A percentile compares a stretch with the other conserved stretches of the same genome.
phyloP scores from a whole-genome alignment of 2,113 vertebrate genomes.

The Atractosteus spatula region DNA sequence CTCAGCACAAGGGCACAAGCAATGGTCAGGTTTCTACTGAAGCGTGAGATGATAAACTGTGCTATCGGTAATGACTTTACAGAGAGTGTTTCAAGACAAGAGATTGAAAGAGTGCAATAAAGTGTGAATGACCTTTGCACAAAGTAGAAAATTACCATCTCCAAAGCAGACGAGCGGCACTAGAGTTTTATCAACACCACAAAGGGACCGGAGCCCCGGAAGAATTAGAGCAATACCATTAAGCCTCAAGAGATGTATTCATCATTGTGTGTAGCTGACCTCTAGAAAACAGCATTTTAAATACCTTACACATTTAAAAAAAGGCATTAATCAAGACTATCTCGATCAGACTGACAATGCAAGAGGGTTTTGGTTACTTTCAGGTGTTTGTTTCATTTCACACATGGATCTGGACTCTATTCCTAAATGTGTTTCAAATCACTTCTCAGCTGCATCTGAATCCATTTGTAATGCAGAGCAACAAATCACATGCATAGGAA shows the following conservation, averaged over 20 bases:
- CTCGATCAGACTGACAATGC: too few species aligned
- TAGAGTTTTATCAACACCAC: neutral
- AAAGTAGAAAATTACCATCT: conserved; percentile 4
- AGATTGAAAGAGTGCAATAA: neutral
- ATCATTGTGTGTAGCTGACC: neutral
- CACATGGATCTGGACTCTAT: too few species aligned
- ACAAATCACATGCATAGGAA: too few species aligned
- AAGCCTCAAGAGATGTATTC: neutral
- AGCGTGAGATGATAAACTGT: neutral
- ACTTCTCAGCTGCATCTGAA: too few species aligned
- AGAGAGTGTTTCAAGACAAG: neutral
- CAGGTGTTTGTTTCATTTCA: too few species aligned
- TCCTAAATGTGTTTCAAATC: too few species aligned
- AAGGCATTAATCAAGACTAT: too few species aligned
- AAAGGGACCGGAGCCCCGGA: neutral
- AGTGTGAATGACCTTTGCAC: conserved; percentile 8
- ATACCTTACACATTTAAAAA: too few species aligned
- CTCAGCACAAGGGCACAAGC: neutral
- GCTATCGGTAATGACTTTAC: neutral
- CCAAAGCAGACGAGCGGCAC: neutral
- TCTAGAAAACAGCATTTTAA: too few species aligned
- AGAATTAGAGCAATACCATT: neutral
- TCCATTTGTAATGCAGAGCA: too few species aligned
- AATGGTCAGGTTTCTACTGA: neutral
- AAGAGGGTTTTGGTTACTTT: too few species aligned